Evolutionary conservation across 2,113 vertebrate genomes (phyloP), one percentile per base, ranked within the genome.

Genomic region (Cryptomyrus ogoouensis): DNA sequence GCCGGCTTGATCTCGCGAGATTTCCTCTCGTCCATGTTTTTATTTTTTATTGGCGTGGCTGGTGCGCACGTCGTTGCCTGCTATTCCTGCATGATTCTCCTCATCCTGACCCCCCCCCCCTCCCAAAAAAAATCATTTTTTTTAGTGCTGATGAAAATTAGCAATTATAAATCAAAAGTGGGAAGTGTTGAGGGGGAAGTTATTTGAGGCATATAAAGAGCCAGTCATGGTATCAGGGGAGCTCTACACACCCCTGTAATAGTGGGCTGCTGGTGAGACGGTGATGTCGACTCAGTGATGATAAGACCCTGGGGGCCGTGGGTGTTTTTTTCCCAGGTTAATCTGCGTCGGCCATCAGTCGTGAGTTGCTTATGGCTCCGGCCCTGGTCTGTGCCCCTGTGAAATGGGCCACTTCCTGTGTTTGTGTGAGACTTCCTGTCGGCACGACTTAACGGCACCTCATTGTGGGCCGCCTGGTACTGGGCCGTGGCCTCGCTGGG

Each of bases 351-450:
- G 90, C 92, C 93, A 96, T 95, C 94, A 93, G 94, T 89, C 91
- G 44, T 58, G 88, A 90, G 90, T 93, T 93, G 86, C 77, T 88
- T 88, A 87, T 92, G 92, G 91, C 94, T 94, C 93, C 90, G 92
- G 91, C 94, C 94, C 93, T 90, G 91, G 93, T 88, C 89, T 91
- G 91, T 91, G 83, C 27, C 93, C 85, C 49, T 90, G 93, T 94
- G 95, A 95, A 96, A 95, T 93, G 66, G 94, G 83, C 90, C 89
- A 92, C 94, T 96, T 96, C 96, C 96, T 95, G 95, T 96, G 96
- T 96, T 96, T 96, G 96, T 96, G 94, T 94, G 91, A 92, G 91
- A 93, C 93, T 96, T 96, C 96, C 96, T 95, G 93, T 92, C 90
- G 90, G 92, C 95, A 91, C 92, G 95, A 94, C 91, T 93, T 92